Evolutionary conservation across 2,888 invertebrate genomes (phyloP).

Genomic region (Cerastis leucographa): DNA sequence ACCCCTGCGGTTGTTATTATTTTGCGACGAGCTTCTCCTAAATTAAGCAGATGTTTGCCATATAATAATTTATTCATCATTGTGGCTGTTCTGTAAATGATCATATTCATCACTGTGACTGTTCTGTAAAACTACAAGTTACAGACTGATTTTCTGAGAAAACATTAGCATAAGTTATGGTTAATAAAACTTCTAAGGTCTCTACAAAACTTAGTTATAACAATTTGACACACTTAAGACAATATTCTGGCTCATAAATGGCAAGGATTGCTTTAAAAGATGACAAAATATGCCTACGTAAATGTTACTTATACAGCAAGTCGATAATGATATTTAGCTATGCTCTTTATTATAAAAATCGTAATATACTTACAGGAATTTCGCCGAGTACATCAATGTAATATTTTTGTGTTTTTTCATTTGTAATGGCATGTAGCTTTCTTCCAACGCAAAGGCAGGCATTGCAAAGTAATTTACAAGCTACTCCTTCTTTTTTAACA

Average conservation of each 20-base stretch:
- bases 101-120: too few species aligned
- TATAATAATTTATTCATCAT: too few species aligned
- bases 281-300: background rate
- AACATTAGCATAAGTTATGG: background rate
- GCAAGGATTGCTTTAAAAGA: background rate
- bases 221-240: background rate
- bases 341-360: background rate
- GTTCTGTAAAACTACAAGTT: background rate
- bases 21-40: too few species aligned
- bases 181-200: background rate
- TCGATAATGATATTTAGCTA: background rate
- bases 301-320: background rate
- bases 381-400: constrained; percentile 80
- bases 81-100: background rate
- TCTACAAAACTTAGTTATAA: background rate
- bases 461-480: constrained; percentile 78
- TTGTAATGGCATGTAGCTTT: constrained; percentile 72
- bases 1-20: too few species aligned
- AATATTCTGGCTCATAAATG: background rate
- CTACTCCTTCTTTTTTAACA: constrained; percentile 67
- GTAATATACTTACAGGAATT: constrained; percentile 78
- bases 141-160: background rate
- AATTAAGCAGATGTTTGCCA: too few species aligned
- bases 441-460: constrained; percentile 82
- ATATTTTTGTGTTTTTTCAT: constrained; percentile 77